A percentile compares a stretch with the other conserved stretches of the same genome.
Evolutionary conservation across 2,888 invertebrate genomes (phyloP).

Genomic region (Pecten maximus): DNA sequence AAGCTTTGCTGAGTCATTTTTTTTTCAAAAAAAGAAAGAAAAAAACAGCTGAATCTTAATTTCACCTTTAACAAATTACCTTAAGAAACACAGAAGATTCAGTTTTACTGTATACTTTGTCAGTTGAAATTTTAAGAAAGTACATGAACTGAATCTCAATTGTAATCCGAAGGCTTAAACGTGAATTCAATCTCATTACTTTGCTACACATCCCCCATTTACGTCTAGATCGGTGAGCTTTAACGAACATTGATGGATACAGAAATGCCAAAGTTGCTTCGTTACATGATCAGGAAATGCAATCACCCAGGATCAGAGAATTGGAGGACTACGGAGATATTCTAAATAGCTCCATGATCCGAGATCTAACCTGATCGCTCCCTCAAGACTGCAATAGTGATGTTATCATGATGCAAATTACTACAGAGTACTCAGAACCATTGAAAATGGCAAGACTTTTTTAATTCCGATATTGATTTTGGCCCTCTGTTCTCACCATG

Average conservation of each 20-base stretch:
- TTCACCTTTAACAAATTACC: background rate
- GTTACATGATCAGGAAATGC: background rate
- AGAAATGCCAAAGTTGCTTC: background rate
- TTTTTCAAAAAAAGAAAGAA: background rate
- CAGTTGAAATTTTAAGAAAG: background rate
- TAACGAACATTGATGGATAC: background rate
- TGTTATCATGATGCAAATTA: conserved; percentile 20
- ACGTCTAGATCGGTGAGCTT: background rate
- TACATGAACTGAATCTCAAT: background rate
- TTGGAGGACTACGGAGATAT: background rate
- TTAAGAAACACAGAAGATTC: background rate
- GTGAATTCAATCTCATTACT: background rate
- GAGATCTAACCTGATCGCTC: background rate
- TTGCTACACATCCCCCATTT: background rate
- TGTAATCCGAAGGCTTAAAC: background rate
- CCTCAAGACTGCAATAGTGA: background rate
- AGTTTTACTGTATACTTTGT: background rate
- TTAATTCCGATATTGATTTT: conserved; percentile 18
- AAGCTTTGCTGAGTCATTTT: background rate
- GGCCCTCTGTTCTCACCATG: background rate
- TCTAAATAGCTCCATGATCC: background rate
- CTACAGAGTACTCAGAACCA: background rate
- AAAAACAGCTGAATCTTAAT: background rate
- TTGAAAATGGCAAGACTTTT: background rate
- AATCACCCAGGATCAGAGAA: background rate